These are phyloP conservation scores for Drepanosiphum platanoidis DNA, from an alignment of 2,888 invertebrate species.

Conservation along the genomic window DNA sequence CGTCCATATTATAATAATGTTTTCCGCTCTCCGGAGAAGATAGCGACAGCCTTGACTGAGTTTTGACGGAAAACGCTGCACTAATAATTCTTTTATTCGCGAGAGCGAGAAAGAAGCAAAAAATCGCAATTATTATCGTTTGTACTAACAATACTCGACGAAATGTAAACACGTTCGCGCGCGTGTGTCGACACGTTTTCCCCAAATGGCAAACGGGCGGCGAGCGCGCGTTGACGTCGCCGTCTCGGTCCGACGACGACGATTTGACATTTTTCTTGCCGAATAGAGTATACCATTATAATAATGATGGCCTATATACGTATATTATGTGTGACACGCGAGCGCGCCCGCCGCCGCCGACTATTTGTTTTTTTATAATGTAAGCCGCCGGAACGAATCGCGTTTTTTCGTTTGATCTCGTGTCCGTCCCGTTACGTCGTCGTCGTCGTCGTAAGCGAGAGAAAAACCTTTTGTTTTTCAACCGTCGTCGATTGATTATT, in stretches of 20 bases:
- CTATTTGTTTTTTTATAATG: background rate
- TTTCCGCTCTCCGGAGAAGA: background rate
- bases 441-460: too few species aligned
- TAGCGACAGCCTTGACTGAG: conserved; percentile 6
- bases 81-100: background rate
- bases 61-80: conserved; percentile 6
- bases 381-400: background rate
- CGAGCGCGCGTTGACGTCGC: too few species aligned
- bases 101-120: background rate
- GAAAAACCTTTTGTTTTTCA: too few species aligned
- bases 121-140: background rate
- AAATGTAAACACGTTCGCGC: background rate
- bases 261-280: too few species aligned
- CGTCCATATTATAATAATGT: background rate
- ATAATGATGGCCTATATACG: too few species aligned
- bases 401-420: too few species aligned
- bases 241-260: too few species aligned
- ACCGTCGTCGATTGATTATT: too few species aligned
- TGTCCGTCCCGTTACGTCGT: background rate
- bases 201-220: background rate
- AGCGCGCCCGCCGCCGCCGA: background rate
- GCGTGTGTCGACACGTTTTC: background rate
- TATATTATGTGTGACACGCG: background rate
- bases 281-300: too few species aligned
- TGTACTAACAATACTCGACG: background rate